A percentile compares a stretch with the other conserved stretches of the same genome.
phyloP scores from a whole-genome alignment of 2,888 invertebrate species.

The Megalurothrips usitatus region DNA sequence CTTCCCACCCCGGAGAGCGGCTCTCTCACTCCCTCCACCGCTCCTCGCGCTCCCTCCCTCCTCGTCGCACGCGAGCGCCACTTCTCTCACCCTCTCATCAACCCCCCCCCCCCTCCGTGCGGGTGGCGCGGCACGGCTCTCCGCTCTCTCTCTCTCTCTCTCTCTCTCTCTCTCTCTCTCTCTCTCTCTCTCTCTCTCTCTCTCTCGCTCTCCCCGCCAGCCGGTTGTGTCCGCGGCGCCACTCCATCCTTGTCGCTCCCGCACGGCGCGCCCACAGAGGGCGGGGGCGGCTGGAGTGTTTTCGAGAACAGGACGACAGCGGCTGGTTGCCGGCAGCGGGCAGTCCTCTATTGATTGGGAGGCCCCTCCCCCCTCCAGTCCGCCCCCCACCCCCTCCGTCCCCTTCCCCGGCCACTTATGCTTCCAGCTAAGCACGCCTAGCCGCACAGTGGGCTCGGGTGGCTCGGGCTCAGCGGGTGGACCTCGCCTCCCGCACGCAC shows the following conservation, averaged over 20 bases:
- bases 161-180: background rate
- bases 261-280: background rate
- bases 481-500: too few relatives aligned
- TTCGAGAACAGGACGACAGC: background rate
- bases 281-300: background rate
- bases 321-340: background rate
- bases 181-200: background rate
- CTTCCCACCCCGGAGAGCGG: background rate
- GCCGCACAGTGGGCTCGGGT: background rate
- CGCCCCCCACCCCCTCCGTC: background rate
- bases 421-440: background rate
- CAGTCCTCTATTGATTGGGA: conserved; percentile 23
- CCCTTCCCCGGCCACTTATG: background rate
- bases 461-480: background rate
- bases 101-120: background rate
- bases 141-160: background rate
- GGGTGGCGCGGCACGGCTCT: too few relatives aligned
- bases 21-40: background rate
- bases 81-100: background rate
- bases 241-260: background rate
- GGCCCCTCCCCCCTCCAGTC: background rate
- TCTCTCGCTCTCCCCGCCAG: background rate
- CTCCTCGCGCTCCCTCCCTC: background rate
- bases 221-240: background rate
- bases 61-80: background rate